Evolutionary conservation across 92 coral and sea anemone species (phyloP), one percentile per base, ranked within the genome.

Genomic region (Metridium senile): DNA sequence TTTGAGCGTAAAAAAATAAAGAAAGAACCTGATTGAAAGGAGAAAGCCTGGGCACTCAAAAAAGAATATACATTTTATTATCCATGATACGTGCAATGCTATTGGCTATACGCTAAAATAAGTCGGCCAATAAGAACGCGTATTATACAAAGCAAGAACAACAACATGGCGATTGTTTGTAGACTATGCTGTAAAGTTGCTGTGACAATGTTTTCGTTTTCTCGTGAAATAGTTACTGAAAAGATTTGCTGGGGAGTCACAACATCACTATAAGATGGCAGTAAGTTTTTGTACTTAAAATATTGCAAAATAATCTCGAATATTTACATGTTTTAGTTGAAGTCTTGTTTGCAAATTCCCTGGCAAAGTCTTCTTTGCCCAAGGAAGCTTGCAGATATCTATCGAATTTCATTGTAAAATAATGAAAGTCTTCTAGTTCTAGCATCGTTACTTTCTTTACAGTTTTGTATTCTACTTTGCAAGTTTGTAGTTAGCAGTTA

Each of bases 241-340:
- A 20, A 79, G 28, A 86, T 85, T 26, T 86, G 91, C 81, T 93
- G 86, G 82, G 98, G 98, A 64, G 71, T 93, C 81, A 93, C 98
- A 63, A 90, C 88, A 85, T 93, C 98, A 76, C 95, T 93, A 87
- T 93, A 93, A 80, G 98, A 93, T 93, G 98, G 98, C 84, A 82
- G 98, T 93, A 70, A 64, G 87, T 22, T 22, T 32, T 21, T 31
- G 7, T 9, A 27, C 4, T 1, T 57, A 28, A 63, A 63, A 28
- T 9, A 2, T 63, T 63, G 3, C 0, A 28, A 59, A 59, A 9
- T 59, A 59, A 22, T 59, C 26, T 26, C 65, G 26, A 1, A 7
- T 4, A 28, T 63, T 63, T 29, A 16, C 27, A n/a, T 2, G n/a
- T 2, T 28, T 63, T 28, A 27, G 69, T 63, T 63, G 13, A 59